Conservation (phyloP, 2,797 vertebrate species). For the Coluber constrictor region DNA sequence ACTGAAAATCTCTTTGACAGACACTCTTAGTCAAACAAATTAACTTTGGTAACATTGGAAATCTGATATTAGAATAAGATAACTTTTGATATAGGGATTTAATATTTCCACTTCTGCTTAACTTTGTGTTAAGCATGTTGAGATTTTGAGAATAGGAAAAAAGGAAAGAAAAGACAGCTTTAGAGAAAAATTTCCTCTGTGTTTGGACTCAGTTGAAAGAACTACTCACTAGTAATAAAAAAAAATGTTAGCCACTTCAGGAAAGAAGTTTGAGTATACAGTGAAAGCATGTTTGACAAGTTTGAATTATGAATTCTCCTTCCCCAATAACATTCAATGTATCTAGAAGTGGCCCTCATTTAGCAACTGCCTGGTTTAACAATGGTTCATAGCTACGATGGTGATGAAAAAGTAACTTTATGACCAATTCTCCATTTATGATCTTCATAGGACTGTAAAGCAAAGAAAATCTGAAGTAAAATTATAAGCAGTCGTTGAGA, state of each 20-base stretch:
- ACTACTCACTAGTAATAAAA: background rate
- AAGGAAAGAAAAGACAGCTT: background rate
- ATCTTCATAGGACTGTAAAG: background rate
- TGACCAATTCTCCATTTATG: background rate
- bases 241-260: background rate
- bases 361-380: background rate
- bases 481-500: background rate
- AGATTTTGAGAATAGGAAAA: background rate
- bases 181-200: background rate
- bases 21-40: conserved; percentile 11
- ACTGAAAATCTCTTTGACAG: conserved; percentile 26
- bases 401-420: background rate
- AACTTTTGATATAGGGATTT: background rate
- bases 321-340: background rate
- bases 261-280: background rate
- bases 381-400: background rate
- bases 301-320: background rate
- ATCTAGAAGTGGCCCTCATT: background rate
- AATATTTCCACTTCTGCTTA: background rate
- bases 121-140: background rate
- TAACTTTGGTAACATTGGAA: background rate
- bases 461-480: background rate
- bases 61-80: background rate
- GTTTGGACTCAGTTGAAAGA: background rate
- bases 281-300: background rate